Evolutionary conservation across 2,113 vertebrate genomes (phyloP).

Genomic region (Anthoscopus minutus): DNA sequence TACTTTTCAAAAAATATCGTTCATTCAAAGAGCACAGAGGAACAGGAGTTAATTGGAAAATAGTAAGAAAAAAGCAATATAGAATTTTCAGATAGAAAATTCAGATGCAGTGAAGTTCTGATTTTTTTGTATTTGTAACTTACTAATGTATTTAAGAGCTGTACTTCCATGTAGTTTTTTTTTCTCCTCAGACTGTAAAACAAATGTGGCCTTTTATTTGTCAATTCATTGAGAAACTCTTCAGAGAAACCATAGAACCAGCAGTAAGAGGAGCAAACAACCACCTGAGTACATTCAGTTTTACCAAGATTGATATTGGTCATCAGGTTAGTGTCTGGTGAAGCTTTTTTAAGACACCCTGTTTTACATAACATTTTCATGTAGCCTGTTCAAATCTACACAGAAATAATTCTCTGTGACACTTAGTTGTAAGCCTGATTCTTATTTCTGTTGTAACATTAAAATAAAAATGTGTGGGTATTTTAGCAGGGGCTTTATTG

Average conservation of each 20-base stretch:
- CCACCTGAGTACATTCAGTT: conserved; percentile 89
- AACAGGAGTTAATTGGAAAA: not conserved
- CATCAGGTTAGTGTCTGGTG: conserved; percentile 79
- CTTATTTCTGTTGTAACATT: not conserved
- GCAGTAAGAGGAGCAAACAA: conserved; percentile 87
- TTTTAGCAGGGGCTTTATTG: not conserved
- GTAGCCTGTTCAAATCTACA: not conserved
- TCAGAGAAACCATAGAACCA: conserved; percentile 93
- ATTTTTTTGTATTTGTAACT: not conserved
- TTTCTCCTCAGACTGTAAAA: conserved; percentile 83
- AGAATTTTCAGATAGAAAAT: not conserved
- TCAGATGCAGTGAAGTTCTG: not conserved
- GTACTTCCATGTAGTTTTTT: not conserved
- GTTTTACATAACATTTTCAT: not conserved
- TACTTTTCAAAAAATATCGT: not conserved
- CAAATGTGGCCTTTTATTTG: conserved; percentile 99
- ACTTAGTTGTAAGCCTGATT: not conserved
- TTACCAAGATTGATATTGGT: conserved; percentile 92
- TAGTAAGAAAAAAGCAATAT: not conserved
- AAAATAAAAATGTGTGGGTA: not conserved
- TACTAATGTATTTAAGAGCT: not conserved
- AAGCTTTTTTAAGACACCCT: not conserved
- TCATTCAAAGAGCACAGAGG: not conserved
- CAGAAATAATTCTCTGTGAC: not conserved
- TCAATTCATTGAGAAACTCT: conserved; percentile 95